These are phyloP conservation scores for Papilio dardanus DNA, from an alignment of 1,140 invertebrate genomes.

Conservation along the genomic window DNA sequence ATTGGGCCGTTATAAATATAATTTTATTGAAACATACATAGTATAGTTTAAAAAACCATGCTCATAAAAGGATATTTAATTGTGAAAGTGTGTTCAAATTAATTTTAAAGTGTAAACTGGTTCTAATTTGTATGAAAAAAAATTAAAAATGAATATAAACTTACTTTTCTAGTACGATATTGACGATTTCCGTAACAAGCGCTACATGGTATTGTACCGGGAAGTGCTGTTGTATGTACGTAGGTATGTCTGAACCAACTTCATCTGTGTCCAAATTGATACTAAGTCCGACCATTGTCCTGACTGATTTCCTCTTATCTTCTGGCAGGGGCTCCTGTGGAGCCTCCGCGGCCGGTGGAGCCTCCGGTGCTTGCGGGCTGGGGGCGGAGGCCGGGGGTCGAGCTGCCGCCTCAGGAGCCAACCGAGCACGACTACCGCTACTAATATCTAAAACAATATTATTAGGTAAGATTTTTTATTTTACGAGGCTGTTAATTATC, in stretches of 20 bases:
- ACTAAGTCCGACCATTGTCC: slow-evolving; percentile 57
- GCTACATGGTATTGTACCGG: slow-evolving; percentile 59
- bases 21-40: too few species aligned
- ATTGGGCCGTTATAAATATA: too few species aligned
- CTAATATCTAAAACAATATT: slow-evolving; percentile 43
- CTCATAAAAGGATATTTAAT: too few species aligned
- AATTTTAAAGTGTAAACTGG: too few species aligned
- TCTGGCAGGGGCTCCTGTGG: slow-evolving; percentile 60
- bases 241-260: slow-evolving; percentile 53
- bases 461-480: background rate
- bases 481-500: too few species aligned
- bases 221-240: slow-evolving; percentile 59
- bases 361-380: slow-evolving; percentile 32
- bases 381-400: slow-evolving; percentile 31
- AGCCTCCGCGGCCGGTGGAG: slow-evolving; percentile 29
- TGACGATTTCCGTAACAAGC: slow-evolving; percentile 67
- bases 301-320: slow-evolving; percentile 57
- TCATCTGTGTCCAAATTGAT: slow-evolving; percentile 63
- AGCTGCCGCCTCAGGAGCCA: slow-evolving; percentile 40
- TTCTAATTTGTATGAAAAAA: background rate
- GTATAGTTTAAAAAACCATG: too few species aligned
- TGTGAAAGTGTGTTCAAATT: too few species aligned
- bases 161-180: slow-evolving; percentile 69
- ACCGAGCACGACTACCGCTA: slow-evolving; percentile 53
- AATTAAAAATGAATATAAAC: slow-evolving; percentile 1